Evolutionary conservation across 1,140 invertebrate genomes (phyloP).

Genomic region (Drosophila albomicans): DNA sequence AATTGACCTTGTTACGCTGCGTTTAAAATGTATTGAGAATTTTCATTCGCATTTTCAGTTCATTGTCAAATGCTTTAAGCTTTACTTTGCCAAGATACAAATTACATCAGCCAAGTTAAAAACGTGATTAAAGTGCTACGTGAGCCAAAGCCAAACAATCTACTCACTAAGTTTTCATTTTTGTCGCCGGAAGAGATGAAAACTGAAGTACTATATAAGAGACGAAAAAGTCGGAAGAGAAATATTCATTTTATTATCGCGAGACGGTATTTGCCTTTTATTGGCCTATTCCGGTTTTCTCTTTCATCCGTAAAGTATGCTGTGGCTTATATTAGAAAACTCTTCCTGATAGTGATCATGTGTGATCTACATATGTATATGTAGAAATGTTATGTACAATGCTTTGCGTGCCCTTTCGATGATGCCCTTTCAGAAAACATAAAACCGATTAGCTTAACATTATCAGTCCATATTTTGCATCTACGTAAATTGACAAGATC

Average conservation of each 20-base stretch:
- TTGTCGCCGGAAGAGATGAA: background rate
- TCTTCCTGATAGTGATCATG: background rate
- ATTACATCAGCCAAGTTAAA: constrained; percentile 62
- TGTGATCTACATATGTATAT: too few relatives aligned
- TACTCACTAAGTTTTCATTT: constrained; percentile 1
- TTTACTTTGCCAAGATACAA: constrained; percentile 44
- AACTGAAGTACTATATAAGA: background rate
- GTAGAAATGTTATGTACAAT: background rate
- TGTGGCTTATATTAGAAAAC: background rate
- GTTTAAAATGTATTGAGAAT: constrained; percentile 12
- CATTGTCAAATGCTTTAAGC: constrained; percentile 12
- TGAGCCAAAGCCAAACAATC: constrained; percentile 10
- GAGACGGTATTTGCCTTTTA: background rate
- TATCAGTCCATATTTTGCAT: constrained; percentile 45
- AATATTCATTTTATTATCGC: background rate
- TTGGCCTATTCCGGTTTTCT: background rate
- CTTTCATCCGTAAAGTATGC: constrained; percentile 7
- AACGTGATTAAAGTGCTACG: constrained; percentile 11
- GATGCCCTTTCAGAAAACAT: background rate
- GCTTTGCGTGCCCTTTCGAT: background rate
- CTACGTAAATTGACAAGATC: constrained; percentile 34
- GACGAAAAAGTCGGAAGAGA: background rate
- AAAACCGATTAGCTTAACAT: constrained; percentile 8
- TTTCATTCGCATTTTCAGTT: constrained; percentile 33
- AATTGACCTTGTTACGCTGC: constrained; percentile 30